Evolutionary conservation across 2,888 invertebrate genomes (phyloP).

Genomic region (Altica lythri): DNA sequence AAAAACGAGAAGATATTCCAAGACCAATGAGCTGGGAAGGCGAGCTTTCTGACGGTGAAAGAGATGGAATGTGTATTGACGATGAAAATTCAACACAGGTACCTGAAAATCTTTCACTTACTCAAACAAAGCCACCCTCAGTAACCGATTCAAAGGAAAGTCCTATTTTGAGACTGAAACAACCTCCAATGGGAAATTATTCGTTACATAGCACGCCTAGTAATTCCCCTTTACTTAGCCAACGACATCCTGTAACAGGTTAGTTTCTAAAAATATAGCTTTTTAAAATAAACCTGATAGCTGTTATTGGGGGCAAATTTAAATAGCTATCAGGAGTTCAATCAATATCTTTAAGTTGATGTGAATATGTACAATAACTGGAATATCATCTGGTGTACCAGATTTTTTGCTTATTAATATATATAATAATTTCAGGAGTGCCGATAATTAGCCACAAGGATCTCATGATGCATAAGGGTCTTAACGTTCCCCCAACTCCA

Average conservation of each 20-base stretch:
- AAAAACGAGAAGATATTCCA: conserved; percentile 54
- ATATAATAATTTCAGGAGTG: conserved; percentile 43
- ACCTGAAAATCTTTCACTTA: conserved; percentile 53
- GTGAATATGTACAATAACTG: no score
- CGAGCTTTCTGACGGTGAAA: conserved; percentile 85
- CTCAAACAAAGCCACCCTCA: conserved; percentile 46
- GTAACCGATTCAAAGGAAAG: conserved; percentile 54
- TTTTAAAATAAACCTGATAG: neutral
- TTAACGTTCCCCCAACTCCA: conserved; percentile 74
- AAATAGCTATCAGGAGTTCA: neutral
- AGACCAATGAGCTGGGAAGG: conserved; percentile 96
- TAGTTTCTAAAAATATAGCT: neutral
- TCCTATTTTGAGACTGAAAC: conserved; percentile 59
- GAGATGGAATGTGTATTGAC: conserved; percentile 52
- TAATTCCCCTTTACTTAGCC: conserved; percentile 71
- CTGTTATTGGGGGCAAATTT: neutral
- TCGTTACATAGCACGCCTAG: conserved; percentile 67
- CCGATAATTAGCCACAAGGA: conserved; percentile 54
- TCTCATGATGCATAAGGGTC: conserved; percentile 61
- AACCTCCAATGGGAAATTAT: conserved; percentile 63
- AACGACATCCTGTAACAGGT: conserved; percentile 58
- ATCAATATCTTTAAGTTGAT: no score
- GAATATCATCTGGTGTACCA: no score
- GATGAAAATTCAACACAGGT: conserved; percentile 47
- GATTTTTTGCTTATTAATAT: no score